phyloP scores from a whole-genome alignment of 2,888 invertebrate genomes.

The Idaea biselata region DNA sequence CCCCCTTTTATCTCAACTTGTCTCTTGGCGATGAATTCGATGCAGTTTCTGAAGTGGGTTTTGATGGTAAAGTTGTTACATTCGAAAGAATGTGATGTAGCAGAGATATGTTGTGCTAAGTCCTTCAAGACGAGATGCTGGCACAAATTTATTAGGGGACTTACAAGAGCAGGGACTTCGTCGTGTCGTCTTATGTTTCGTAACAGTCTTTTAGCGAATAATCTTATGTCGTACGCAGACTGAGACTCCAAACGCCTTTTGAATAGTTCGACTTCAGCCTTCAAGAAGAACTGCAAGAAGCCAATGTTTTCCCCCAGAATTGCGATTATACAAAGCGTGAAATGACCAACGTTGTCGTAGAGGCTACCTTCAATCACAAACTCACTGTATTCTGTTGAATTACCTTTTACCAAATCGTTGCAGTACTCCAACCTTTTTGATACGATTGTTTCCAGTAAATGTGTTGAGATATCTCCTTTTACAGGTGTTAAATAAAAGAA shows the following conservation, averaged over 20 bases:
- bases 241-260: constrained; percentile 45
- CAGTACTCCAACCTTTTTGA: constrained; percentile 75
- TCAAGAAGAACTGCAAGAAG: constrained; percentile 55
- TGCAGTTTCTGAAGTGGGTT: constrained; percentile 79
- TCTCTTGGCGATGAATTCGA: constrained; percentile 74
- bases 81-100: constrained; percentile 36
- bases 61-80: constrained; percentile 52
- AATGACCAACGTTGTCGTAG: constrained; percentile 82
- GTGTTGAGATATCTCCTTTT: constrained; percentile 74
- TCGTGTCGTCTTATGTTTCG: constrained; percentile 48
- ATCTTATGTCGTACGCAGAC: constrained; percentile 57
- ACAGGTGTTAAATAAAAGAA: constrained; percentile 82
- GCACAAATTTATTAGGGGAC: constrained; percentile 52
- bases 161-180: constrained; percentile 31
- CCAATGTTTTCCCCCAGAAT: constrained; percentile 49
- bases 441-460: constrained; percentile 77
- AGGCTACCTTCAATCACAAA: constrained; percentile 81
- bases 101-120: constrained; percentile 55
- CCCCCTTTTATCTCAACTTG: constrained; percentile 77
- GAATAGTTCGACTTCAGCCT: constrained; percentile 59
- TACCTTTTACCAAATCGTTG: constrained; percentile 50
- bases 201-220: constrained; percentile 60
- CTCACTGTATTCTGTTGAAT: constrained; percentile 64
- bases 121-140: constrained; percentile 59
- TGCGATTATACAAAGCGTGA: constrained; percentile 69